Base-by-base conservation (phyloP, 92 coral and sea anemone species). In the Parazoanthus darwini region DNA sequence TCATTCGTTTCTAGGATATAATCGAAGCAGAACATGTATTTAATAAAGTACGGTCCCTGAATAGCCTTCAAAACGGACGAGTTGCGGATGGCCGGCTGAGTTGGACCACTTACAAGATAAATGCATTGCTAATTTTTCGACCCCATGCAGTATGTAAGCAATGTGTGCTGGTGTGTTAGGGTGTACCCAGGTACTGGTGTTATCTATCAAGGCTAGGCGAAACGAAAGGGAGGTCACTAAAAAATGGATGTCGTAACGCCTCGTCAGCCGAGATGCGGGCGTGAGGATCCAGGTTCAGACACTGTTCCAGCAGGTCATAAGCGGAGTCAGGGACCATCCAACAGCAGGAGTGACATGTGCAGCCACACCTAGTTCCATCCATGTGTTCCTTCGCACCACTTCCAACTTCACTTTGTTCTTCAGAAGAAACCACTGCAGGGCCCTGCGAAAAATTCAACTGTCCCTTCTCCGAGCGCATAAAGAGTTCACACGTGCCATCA, bases 221-320 rank as follows among this genome's bases (percentile, higher is more conserved):
- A 46, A 25, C 46, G 29, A 15, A 84, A 43, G 54, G 4, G 4
- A 25, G 23, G 18, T 89, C 80, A 39, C 22, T 80, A 68, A 97
- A 91, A 83, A 97, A 97, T 15, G 95, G 93, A 88, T 97, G 99
- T 18, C 88, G 91, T 79, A 97, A 80, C 11, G 99, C 99, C 78
- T 97, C 93, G 22, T 84, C 78, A 4, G 99, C 99, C 48, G 98
- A 92, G 59, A 97, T 95, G 87, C 99, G 92, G 29, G 96, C 88
- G 54, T 80, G 89, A 3, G 99, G 99, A 74, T 97, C 93, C 66
- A 97, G 86, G 78, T 95, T 98, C n/a, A 97, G 92, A 72, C 98
- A 93, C 81, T 94, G 93, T 56, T 92, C 90, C 20, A 97, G 75
- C 6, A 97, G 90, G 74, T 94, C 95, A 73, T 97, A 97, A 7